Evolutionary conservation across 2,797 vertebrate genomes (phyloP), one percentile per base, ranked within the genome.

Genomic region (Miichthys miiuy): DNA sequence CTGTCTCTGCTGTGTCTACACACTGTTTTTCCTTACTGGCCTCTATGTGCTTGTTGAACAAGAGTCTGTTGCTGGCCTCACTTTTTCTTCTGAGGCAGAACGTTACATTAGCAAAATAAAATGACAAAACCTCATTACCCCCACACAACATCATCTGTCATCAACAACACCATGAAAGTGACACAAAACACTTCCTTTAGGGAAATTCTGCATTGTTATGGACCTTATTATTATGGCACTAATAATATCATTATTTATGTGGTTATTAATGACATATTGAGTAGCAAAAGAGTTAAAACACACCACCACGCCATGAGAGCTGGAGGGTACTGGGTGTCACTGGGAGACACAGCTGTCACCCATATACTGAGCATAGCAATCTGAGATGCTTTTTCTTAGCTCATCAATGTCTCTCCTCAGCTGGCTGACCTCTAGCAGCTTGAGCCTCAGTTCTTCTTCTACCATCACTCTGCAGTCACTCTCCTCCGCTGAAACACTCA

Each of bases 401-500:
- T 97, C 96, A 50, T 99, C 97, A 0, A 99, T 97, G 87, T 98
- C 97, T 80, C 95, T 96, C 64, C 97, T 95, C 73, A 99, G 93
- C 90, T 96, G 96, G 72, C 93, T 92, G 6, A 97, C 96, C 7
- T 98, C 97, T 4, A 89, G 88, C 65, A 98, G 94, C 90, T 96
- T 97, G 82, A 95, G 94, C 0, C 94, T 93, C 70, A 97, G 91
- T 9, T 94, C 93, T 68, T 97, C 96, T 66, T 96, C 95, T 86
- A 89, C 94, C 56, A 89, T 94, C 83, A 85, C 93, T 41, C 93
- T 93, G 82, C 87, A 89, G 81, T 98, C 97, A 3, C 75, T 94
- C 82, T 98, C 97, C 84, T 99, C 97, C 9, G 92, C 85, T 6
- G 96, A 95, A 55, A 95, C 92, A 83, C 90, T 96, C 92, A 97